These are phyloP conservation scores for Coptodon bakossiorum DNA, from an alignment of 2,113 vertebrate species.

Conservation along the genomic window DNA sequence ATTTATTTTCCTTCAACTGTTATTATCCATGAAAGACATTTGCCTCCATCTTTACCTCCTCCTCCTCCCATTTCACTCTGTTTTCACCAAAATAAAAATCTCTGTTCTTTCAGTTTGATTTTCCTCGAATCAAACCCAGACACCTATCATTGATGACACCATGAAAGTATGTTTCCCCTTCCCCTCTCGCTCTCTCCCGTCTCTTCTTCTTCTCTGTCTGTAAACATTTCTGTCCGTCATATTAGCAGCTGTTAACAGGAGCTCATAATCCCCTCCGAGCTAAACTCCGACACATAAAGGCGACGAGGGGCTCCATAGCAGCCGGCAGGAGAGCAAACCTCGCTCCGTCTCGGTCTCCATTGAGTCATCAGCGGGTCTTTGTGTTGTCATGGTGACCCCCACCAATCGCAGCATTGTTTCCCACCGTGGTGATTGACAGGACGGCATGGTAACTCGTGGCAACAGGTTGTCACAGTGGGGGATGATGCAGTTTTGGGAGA, in stretches of 20 bases:
- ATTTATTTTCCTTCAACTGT: rapidly evolving
- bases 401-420: slow-evolving; percentile 25
- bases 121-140: rapidly evolving
- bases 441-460: slow-evolving; percentile 27
- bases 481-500: neutral
- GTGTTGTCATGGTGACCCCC: slow-evolving; percentile 49
- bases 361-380: slow-evolving; percentile 26
- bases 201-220: neutral
- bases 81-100: neutral
- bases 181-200: no score
- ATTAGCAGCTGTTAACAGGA: slow-evolving; percentile 10
- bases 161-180: rapidly evolving
- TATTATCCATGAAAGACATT: neutral
- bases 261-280: slow-evolving; percentile 23
- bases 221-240: neutral
- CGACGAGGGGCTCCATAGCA: neutral
- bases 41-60: neutral
- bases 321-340: neutral
- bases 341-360: neutral
- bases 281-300: neutral
- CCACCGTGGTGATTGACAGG: slow-evolving; percentile 18
- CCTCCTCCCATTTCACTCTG: neutral
- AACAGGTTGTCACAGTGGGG: slow-evolving; percentile 23
- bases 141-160: neutral
- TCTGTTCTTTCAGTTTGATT: neutral